Percentiles rank a stretch among this genome's conserved stretches.
Conservation (phyloP, 2,888 invertebrate genomes). For the Caenorhabditis uteleia region DNA sequence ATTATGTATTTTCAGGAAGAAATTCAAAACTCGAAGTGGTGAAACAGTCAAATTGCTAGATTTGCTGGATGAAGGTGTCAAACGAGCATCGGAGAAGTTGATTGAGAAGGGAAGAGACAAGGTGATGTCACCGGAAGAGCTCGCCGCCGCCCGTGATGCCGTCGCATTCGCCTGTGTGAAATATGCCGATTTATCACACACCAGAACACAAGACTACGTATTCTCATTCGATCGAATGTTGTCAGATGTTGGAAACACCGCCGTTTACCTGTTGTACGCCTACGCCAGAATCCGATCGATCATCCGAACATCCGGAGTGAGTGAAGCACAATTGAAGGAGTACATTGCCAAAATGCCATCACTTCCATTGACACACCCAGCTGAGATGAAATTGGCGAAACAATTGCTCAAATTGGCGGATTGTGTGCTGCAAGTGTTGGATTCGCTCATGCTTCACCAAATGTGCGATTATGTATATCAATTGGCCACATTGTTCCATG, state of each 20-base stretch:
- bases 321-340: slow-evolving; percentile 73
- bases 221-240: slow-evolving; percentile 99
- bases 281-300: slow-evolving; percentile 83
- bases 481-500: slow-evolving; percentile 87
- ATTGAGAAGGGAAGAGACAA: slow-evolving; percentile 71
- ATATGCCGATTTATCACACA: slow-evolving; percentile 93
- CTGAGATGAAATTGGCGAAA: slow-evolving; percentile 93
- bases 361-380: slow-evolving; percentile 80
- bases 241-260: slow-evolving; percentile 97
- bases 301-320: slow-evolving; percentile 71
- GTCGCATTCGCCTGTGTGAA: slow-evolving; percentile 98
- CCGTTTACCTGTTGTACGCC: slow-evolving; percentile 93
- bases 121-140: slow-evolving; percentile 58
- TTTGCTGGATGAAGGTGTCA: slow-evolving; percentile 84
- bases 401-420: slow-evolving; percentile 84
- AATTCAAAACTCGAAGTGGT: slow-evolving; percentile 96
- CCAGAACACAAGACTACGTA: slow-evolving; percentile 87
- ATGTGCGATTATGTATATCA: slow-evolving; percentile 96
- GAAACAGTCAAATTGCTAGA: slow-evolving; percentile 88
- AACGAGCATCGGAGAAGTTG: slow-evolving; percentile 71
- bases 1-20: slow-evolving; percentile 77
- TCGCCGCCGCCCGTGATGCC: slow-evolving; percentile 74
- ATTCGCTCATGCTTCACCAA: slow-evolving; percentile 72
- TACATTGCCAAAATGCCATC: slow-evolving; percentile 75
- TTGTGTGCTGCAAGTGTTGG: slow-evolving; percentile 81